Base-by-base conservation (phyloP, 1,140 invertebrate genomes). In the Bradysia coprophila region DNA sequence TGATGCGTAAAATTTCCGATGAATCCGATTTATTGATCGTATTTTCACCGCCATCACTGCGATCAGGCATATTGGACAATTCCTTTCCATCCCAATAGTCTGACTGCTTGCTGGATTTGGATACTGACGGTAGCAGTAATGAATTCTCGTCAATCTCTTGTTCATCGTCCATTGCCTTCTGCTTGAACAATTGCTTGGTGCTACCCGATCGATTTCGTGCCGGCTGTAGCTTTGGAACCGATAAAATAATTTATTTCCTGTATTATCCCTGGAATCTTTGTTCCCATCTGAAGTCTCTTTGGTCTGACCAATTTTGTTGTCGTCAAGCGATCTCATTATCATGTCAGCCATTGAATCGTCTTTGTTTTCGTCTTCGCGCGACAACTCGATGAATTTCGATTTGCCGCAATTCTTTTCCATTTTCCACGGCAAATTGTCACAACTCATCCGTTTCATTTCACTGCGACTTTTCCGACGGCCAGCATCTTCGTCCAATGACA, bases 101-200 rank as follows among this genome's bases (percentile, higher is more conserved):
- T 8, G 24, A 33, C 10, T 24, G 21, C n/a, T 6, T 16, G 18
- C 21, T 16, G 10, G 10, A 28, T 34, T 38, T 28, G 23, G 16
- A 15, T 3, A 38, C 28, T 10, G 48, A 33, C 4, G 57, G 58
- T 40, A 61, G 28, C 36, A 61, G 44, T 38, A 61, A 41, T 18
- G 56, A 58, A 21, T 41, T 58, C 43, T 61, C 58, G 37, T 60
- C 57, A 47, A 60, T 50, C 19, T 50, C 47, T 6, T 51, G 53
- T 20, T 61, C 58, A 49, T 61, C 58, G 42, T 61, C 58, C 11
- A 61, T 48, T 1, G 58, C 58, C 45, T 60, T 54, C 43, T 61
- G 58, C 43, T 61, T 61, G 45, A 61, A 61, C 9, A 61, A 51
- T 44, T 60, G 58, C 43, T 58, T 58, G 22, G 56, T 58, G 46